phyloP scores from a whole-genome alignment of 2,888 invertebrate species.

The Campoletis raptor region DNA sequence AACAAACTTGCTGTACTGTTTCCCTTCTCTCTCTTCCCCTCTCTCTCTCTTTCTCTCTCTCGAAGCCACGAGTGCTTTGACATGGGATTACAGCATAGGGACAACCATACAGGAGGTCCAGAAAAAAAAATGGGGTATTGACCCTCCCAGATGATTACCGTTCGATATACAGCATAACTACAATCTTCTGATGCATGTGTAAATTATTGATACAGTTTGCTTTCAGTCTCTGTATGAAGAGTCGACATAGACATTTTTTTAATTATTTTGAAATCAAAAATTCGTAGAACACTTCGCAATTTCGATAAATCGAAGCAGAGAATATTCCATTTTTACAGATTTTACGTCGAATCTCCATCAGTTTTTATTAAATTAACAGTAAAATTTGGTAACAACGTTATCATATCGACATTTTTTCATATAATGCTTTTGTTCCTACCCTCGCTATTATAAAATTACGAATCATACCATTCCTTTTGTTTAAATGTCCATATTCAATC shows the following conservation, averaged over 20 bases:
- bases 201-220: background rate
- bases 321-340: too few species aligned
- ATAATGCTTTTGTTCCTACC: too few species aligned
- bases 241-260: background rate
- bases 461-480: too few species aligned
- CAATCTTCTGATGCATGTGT: background rate
- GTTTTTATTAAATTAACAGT: too few species aligned
- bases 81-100: slow-evolving; percentile 56
- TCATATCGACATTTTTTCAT: too few species aligned
- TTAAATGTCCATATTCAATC: background rate
- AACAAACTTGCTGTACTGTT: slow-evolving; percentile 6
- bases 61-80: slow-evolving; percentile 34
- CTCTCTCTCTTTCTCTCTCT: background rate
- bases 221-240: background rate
- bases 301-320: too few species aligned
- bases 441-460: too few species aligned
- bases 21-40: background rate
- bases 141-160: slow-evolving; percentile 51
- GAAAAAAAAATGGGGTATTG: slow-evolving; percentile 43
- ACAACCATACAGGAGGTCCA: background rate
- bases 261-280: background rate
- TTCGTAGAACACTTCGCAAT: background rate
- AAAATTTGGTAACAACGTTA: too few species aligned
- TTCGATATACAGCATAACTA: slow-evolving; percentile 38
- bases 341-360: too few species aligned